phyloP scores from a whole-genome alignment of 2,797 vertebrate species.

The Scolopax bukidnonensis region DNA sequence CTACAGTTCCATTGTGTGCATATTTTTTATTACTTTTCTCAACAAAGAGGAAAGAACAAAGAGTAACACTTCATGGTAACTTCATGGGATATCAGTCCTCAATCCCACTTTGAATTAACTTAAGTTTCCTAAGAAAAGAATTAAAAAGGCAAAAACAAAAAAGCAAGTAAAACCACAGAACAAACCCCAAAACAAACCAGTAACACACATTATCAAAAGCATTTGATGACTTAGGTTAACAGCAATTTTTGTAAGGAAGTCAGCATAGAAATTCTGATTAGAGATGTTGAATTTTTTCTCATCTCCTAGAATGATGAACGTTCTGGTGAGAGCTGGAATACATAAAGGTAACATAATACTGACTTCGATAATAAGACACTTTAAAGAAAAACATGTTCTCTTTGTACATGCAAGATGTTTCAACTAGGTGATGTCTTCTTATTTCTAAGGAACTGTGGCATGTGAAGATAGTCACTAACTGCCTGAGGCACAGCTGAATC shows the following conservation, averaged over 20 bases:
- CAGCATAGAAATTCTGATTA: neutral
- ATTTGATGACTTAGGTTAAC: neutral
- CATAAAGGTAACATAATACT: neutral
- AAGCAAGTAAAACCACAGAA: too few species aligned
- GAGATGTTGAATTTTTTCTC: neutral
- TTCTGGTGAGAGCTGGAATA: neutral
- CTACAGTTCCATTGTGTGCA: fast-evolving
- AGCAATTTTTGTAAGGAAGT: neutral
- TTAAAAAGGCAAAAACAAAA: neutral
- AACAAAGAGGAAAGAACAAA: neutral
- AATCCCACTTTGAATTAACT: neutral
- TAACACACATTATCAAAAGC: neutral
- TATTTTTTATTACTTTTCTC: neutral
- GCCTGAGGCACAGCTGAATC: neutral
- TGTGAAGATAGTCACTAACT: neutral
- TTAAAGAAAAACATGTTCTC: neutral
- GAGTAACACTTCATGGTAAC: neutral
- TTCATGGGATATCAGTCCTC: neutral
- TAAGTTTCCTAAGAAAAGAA: neutral
- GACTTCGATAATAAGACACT: neutral
- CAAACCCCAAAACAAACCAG: neutral
- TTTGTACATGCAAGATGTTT: neutral
- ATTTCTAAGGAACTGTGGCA: neutral
- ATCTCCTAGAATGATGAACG: neutral
- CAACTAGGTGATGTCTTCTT: neutral